Base-by-base conservation (phyloP, 2,113 vertebrate species). In the Anolis carolinensis region DNA sequence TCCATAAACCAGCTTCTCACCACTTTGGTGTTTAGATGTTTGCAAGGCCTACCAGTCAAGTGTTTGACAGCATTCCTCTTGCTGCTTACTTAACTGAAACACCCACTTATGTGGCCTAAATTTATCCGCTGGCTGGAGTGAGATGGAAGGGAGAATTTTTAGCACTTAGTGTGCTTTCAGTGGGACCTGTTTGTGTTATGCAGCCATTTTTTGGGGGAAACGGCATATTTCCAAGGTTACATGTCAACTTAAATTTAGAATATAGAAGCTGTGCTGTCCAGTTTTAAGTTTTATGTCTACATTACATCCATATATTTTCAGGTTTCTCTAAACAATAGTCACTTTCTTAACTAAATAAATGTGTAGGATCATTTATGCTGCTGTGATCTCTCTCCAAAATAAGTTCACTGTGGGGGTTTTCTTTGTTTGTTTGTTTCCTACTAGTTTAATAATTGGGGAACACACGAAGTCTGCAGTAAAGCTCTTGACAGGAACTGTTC, bases 81-180 rank as follows among this genome's bases (percentile, higher is more conserved):
- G 50, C 75, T 86, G 68, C 76, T 93, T 59, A 75, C 82, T 86
- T 89, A 6, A 0, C 72, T 90, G 74, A 86, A 18, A 87, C 68
- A 1, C 90, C 89, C 71, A 87, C 84, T 89, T 88, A 44, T 65
- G 13, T 14, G 65, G 77, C 83, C 89, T 89, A 87, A 93, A 93
- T 95, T 91, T 90, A 91, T 95, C 81, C 72, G 2, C 34, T 72
- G 76, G 39, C 85, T 83, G 79, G 85, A 52, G 30, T 36, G 75
- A 30, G n/a, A 36, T 80, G 30, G 77, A 65, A 86, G 72, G 87
- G 79, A 78, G 86, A 78, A 85, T 77, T 85, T 68, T 84, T 88
- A 81, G 44, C 89, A 83, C 75, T 62, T 44, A 39, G 0, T 78
- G 7, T 85, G 77, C 88, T 86, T 80, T 81, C 62, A 87, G 88